A percentile compares a stretch with the other conserved stretches of the same genome.
phyloP scores from a whole-genome alignment of 1,140 invertebrate genomes.

The Tetragnatha versicolor region DNA sequence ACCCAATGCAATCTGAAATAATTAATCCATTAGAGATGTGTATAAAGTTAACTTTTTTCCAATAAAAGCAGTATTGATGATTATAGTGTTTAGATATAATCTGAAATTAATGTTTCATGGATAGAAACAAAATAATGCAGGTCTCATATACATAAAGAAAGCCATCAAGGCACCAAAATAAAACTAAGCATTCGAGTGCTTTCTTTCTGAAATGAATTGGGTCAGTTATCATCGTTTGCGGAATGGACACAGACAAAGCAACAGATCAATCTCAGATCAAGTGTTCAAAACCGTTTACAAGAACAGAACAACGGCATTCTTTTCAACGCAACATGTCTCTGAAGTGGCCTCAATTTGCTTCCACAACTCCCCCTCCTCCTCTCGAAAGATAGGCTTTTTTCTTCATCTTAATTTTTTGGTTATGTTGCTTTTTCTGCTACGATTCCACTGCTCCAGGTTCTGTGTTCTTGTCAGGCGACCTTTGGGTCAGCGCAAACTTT shows the following conservation, averaged over 20 bases:
- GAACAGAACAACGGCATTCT: conserved; percentile 15
- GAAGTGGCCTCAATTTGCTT: conserved; percentile 4
- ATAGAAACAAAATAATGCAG: too few relatives aligned
- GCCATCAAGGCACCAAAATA: too few relatives aligned
- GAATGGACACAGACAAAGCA: neutral
- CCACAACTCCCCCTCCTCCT: neutral
- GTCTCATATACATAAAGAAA: too few relatives aligned
- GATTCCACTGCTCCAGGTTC: conserved; percentile 14
- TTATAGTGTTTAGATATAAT: too few relatives aligned
- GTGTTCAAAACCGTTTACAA: conserved; percentile 14
- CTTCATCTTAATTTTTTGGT: neutral
- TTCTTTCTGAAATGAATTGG: too few relatives aligned
- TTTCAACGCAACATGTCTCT: neutral
- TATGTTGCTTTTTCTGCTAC: conserved; percentile 9
- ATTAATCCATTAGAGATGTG: too few relatives aligned
- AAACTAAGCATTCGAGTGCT: too few relatives aligned
- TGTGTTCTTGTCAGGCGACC: conserved; percentile 17
- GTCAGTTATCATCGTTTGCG: conserved; percentile 10
- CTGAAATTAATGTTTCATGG: too few relatives aligned
- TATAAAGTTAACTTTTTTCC: too few relatives aligned
- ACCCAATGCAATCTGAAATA: too few relatives aligned
- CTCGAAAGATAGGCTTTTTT: neutral
- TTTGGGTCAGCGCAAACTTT: too few relatives aligned
- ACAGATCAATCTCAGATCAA: neutral
- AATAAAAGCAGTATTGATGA: too few relatives aligned